Percentiles rank a stretch among this genome's conserved stretches.
These are phyloP conservation scores for Mastigias papua DNA, from an alignment of 30 jellyfish, hydroid and myxozoan genomes.

Conservation along the genomic window DNA sequence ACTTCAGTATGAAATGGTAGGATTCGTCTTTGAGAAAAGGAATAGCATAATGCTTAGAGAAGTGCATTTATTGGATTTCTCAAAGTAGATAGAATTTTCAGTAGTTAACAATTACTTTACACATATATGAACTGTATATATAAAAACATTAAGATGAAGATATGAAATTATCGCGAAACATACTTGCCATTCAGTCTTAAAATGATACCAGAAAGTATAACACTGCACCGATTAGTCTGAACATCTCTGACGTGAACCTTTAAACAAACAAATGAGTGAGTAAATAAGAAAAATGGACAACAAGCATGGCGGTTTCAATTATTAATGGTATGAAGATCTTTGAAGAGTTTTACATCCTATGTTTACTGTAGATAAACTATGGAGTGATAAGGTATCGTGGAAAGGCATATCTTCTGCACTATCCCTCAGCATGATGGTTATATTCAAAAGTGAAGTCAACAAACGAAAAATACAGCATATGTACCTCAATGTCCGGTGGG, in stretches of 20 bases:
- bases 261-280: background rate
- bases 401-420: too few species aligned
- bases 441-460: too few species aligned
- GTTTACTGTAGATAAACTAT: too few species aligned
- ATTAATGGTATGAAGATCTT: background rate
- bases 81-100: too few species aligned
- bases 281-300: background rate
- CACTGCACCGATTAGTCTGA: conserved; percentile 70
- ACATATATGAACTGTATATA: background rate
- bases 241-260: conserved; percentile 68
- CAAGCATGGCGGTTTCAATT: background rate
- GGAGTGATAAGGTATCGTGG: too few species aligned
- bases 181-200: conserved; percentile 80
- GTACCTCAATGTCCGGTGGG: conserved; percentile 76
- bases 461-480: background rate
- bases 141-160: background rate
- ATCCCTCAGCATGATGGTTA: too few species aligned
- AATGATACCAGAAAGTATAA: conserved; percentile 68
- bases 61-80: too few species aligned
- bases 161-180: conserved; percentile 36
- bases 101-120: too few species aligned
- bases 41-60: too few species aligned
- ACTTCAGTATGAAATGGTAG: too few species aligned
- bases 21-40: too few species aligned
- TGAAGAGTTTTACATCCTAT: too few species aligned